phyloP scores from a whole-genome alignment of 2,113 vertebrate species.

The Antechinus stuartii region DNA sequence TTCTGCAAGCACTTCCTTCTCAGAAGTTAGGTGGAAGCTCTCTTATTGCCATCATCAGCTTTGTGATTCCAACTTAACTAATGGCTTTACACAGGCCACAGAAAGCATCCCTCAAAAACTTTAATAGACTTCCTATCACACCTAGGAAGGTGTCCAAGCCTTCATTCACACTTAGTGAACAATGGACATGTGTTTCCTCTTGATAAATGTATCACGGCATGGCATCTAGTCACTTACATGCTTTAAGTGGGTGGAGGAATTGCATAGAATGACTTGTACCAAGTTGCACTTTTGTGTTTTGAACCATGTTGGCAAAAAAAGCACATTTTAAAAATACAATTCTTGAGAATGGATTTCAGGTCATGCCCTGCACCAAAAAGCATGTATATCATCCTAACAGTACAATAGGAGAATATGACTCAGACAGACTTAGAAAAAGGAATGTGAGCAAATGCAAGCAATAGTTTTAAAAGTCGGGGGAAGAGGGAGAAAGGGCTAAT shows the following conservation, averaged over 20 bases:
- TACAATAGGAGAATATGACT: background rate
- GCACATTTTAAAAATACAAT: background rate
- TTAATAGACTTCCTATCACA: background rate
- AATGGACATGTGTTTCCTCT: background rate
- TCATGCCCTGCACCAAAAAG: background rate
- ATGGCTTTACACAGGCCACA: background rate
- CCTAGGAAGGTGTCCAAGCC: background rate
- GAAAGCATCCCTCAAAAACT: background rate
- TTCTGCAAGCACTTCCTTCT: background rate
- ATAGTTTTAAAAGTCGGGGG: background rate
- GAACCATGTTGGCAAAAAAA: constrained; percentile 26
- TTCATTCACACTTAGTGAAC: background rate
- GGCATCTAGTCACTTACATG: background rate
- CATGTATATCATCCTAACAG: constrained; percentile 20
- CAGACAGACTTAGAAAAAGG: background rate
- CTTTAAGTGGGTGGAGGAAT: background rate
- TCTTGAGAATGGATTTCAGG: background rate
- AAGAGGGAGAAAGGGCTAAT: background rate
- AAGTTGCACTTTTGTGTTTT: constrained; percentile 16
- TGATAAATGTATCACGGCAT: background rate
- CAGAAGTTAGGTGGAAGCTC: background rate
- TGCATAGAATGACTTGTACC: background rate
- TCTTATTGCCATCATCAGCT: background rate
- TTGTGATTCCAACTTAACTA: background rate
- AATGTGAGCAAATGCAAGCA: constrained; percentile 48